Conservation (phyloP, 2,113 vertebrate species). For the Sylvilagus bachmani region DNA sequence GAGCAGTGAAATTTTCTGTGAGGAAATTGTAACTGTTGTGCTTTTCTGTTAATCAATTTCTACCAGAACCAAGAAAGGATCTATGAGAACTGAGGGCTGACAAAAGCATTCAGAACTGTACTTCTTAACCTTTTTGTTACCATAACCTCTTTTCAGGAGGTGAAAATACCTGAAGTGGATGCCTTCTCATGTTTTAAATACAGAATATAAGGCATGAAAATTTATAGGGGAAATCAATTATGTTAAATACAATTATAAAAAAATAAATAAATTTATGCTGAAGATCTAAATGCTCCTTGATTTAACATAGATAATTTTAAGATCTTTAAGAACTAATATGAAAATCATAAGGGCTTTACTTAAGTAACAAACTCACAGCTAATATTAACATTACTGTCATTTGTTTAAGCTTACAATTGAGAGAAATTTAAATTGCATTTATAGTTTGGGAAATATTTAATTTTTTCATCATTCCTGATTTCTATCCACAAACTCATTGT, state of each 20-base stretch:
- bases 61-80: conserved; percentile 36
- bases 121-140: background rate
- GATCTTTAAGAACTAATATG: background rate
- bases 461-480: background rate
- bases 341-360: conserved; percentile 24
- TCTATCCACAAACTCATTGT: background rate
- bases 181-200: conserved; percentile 1
- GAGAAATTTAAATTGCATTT: background rate
- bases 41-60: conserved; percentile 56
- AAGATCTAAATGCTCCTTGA: background rate
- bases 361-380: background rate
- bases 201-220: background rate
- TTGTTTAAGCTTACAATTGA: conserved; percentile 31
- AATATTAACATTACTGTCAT: background rate
- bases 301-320: conserved; percentile 40
- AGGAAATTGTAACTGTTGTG: conserved; percentile 8
- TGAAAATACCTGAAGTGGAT: background rate
- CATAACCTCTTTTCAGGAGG: background rate
- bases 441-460: background rate
- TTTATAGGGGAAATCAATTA: background rate
- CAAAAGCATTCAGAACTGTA: background rate
- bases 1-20: conserved; percentile 49
- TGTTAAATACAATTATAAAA: conserved; percentile 10
- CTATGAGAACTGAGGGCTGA: background rate
- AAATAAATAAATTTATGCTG: background rate